Percentiles rank a stretch among this genome's conserved stretches.
Evolutionary conservation across 2,888 invertebrate species (phyloP).

Genomic region (Chironomus riparius): DNA sequence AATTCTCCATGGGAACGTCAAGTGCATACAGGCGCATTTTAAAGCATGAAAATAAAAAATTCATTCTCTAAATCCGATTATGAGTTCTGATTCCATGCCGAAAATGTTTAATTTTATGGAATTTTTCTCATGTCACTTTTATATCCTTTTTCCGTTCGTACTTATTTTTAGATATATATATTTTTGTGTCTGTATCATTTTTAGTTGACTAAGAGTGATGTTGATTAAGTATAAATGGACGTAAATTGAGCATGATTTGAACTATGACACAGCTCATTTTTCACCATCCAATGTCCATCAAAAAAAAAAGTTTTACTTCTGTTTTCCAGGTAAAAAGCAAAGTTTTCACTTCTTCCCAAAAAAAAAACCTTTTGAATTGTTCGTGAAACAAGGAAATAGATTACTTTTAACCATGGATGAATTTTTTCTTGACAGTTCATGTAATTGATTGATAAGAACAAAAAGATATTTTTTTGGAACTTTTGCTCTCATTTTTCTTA

Average conservation of each 20-base stretch:
- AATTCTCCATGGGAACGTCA: background rate
- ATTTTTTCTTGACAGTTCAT: background rate
- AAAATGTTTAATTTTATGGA: conserved; percentile 4
- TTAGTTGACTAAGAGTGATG: no score
- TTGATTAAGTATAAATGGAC: no score
- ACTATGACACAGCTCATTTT: background rate
- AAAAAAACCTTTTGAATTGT: background rate
- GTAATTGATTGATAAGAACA: conserved; percentile 6
- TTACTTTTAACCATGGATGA: background rate
- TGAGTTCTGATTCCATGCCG: background rate
- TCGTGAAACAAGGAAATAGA: background rate
- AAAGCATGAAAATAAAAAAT: background rate
- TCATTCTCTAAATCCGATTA: background rate
- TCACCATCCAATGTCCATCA: background rate
- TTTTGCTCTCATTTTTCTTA: background rate
- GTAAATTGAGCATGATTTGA: background rate
- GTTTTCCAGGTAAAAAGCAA: background rate
- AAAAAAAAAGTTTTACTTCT: background rate
- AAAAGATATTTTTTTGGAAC: background rate
- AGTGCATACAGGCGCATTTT: conserved; percentile 2
- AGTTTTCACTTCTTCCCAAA: background rate
- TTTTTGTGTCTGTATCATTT: no score
- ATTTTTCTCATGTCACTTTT: background rate
- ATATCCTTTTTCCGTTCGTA: background rate
- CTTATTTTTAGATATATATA: background rate